Evolutionary conservation across 2,797 vertebrate species (phyloP).

Genomic region (Silurus aristotelis): DNA sequence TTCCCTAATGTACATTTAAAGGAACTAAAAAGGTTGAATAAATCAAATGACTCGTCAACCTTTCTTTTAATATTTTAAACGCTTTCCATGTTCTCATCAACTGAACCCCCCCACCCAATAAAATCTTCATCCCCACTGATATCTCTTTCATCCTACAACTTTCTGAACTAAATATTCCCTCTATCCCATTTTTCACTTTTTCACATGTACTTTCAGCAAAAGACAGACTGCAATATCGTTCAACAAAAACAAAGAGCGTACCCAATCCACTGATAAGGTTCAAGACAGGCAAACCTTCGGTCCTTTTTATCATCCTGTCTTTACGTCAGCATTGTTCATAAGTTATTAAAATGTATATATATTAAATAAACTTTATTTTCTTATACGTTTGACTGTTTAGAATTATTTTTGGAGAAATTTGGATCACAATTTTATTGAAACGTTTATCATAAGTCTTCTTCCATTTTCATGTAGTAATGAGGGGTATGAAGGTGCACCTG

Average conservation of each 20-base stretch:
- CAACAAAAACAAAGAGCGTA: constrained; percentile 69
- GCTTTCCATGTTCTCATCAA: not conserved
- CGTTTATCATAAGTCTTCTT: not conserved
- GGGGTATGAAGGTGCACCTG: not conserved
- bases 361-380: not conserved
- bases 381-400: not conserved
- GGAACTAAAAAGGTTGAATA: not conserved
- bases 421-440: not conserved
- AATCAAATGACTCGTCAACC: not conserved
- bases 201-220: constrained; percentile 52
- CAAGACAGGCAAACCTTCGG: constrained; percentile 59
- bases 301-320: constrained; percentile 37
- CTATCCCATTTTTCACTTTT: constrained; percentile 46
- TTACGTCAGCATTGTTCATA: constrained; percentile 44
- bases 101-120: constrained; percentile 48
- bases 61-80: not conserved
- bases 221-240: constrained; percentile 65
- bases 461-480: not conserved
- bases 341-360: not conserved
- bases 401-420: not conserved
- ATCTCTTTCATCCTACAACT: constrained; percentile 57
- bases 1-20: not conserved
- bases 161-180: constrained; percentile 53
- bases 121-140: constrained; percentile 62
- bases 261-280: constrained; percentile 53